A percentile compares a stretch with the other conserved stretches of the same genome.
phyloP scores from a whole-genome alignment of 2,888 invertebrate species.

The Caenorhabditis imperialis region DNA sequence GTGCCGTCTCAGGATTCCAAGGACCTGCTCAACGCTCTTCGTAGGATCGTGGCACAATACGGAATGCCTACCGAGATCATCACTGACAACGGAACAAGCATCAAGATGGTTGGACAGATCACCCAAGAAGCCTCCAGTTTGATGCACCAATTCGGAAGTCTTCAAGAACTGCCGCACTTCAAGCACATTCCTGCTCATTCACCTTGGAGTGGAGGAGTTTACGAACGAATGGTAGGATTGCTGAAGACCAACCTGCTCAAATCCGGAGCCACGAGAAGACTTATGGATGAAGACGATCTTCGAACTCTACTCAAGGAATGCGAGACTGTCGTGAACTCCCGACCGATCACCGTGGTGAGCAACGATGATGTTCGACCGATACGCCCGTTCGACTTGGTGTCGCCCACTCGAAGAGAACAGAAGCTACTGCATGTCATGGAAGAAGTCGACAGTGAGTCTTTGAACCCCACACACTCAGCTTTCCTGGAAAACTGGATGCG shows the following conservation, averaged over 20 bases:
- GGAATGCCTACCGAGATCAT: not conserved
- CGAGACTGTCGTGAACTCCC: constrained; percentile 7
- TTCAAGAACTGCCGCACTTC: constrained; percentile 17
- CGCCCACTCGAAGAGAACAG: not conserved
- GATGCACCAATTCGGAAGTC: too few relatives aligned
- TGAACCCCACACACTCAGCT: not conserved
- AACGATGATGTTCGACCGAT: constrained; percentile 15
- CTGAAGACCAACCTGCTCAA: constrained; percentile 7
- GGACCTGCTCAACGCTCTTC: not conserved
- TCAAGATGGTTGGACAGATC: too few relatives aligned
- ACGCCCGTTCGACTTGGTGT: constrained; percentile 17
- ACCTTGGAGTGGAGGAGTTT: constrained; percentile 80
- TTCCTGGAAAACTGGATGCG: constrained; percentile 12
- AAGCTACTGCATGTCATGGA: too few relatives aligned
- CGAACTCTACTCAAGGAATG: constrained; percentile 5
- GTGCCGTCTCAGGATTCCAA: not conserved
- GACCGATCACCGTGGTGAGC: constrained; percentile 9
- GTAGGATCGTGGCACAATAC: constrained; percentile 4
- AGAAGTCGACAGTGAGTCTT: not conserved
- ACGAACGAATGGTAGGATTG: constrained; percentile 78
- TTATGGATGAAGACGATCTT: constrained; percentile 9
- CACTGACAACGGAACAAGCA: not conserved
- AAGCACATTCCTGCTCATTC: constrained; percentile 5
- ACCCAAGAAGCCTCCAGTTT: too few relatives aligned
- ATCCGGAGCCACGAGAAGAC: constrained; percentile 10